Evolutionary conservation across 2,113 vertebrate genomes (phyloP).

Genomic region (Tringa solitaria): DNA sequence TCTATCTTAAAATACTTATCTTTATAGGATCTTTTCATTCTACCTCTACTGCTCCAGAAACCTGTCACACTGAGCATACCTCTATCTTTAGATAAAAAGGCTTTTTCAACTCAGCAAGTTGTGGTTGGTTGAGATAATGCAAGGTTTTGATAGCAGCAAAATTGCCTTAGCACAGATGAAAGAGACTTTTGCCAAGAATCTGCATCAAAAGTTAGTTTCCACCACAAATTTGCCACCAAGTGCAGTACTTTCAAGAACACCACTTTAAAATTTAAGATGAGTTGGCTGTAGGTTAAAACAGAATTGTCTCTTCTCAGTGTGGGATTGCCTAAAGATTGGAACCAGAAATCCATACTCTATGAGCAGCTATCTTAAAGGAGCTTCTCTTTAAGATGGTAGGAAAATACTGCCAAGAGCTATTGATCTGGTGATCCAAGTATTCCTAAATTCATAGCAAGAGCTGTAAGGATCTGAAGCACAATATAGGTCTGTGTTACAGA

Average conservation of each 20-base stretch:
- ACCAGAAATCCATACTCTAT: background rate
- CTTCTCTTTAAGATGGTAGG: background rate
- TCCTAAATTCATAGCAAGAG: background rate
- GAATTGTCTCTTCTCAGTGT: background rate
- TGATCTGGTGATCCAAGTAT: background rate
- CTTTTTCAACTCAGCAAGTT: slow-evolving; percentile 36
- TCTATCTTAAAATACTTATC: background rate
- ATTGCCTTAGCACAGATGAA: background rate
- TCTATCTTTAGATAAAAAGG: slow-evolving; percentile 41
- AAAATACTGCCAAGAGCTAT: background rate
- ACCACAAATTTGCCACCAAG: background rate
- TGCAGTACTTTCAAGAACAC: background rate
- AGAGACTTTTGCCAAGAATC: background rate
- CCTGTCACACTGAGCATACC: background rate
- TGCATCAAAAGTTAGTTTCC: background rate
- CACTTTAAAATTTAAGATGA: background rate
- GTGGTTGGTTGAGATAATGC: slow-evolving; percentile 2
- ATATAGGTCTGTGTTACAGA: background rate
- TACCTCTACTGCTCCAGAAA: background rate
- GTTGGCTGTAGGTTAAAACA: background rate
- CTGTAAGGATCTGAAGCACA: background rate
- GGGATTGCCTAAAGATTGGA: background rate
- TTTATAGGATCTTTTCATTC: slow-evolving; percentile 20
- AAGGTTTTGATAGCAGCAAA: background rate
- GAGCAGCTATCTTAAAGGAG: background rate